Conservation (phyloP, 35 echinoderm and acorn worm genomes). For the Chiridota heheva region DNA sequence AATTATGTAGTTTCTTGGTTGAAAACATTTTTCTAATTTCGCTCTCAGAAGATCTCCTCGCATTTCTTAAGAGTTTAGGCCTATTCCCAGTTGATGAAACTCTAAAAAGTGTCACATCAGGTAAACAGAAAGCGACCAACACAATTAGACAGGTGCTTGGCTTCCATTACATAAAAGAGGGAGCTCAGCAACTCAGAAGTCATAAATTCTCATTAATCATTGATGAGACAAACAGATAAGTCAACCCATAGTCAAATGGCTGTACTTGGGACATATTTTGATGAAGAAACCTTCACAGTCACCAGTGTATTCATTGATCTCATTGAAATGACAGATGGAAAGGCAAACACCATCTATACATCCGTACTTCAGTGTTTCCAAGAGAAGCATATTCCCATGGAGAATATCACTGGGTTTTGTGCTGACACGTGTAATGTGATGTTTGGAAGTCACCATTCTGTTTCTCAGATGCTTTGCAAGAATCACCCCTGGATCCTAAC, state of each 20-base stretch:
- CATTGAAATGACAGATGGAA: conserved; percentile 10
- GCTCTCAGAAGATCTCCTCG: conserved; percentile 11
- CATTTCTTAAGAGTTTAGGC: conserved; percentile 1
- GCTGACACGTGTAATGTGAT: conserved; percentile 30
- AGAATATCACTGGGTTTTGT: conserved; percentile 30
- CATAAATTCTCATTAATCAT: conserved; percentile 14
- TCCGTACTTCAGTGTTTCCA: conserved; percentile 15
- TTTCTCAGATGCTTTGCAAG: neutral
- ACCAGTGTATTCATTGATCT: neutral
- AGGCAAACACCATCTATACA: conserved; percentile 24
- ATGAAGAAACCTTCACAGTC: neutral
- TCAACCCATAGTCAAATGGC: conserved; percentile 43
- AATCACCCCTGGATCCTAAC: conserved; percentile 35
- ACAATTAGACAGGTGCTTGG: conserved; percentile 25
- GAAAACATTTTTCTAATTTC: conserved; percentile 17
- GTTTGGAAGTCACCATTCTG: conserved; percentile 18
- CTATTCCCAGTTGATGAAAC: conserved; percentile 34
- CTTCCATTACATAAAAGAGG: conserved; percentile 29
- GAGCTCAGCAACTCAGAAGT: neutral
- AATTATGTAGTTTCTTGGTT: conserved; percentile 19
- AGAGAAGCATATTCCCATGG: conserved; percentile 21
- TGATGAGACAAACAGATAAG: conserved; percentile 31
- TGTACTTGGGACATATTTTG: conserved; percentile 30
- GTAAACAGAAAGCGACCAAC: conserved; percentile 40
- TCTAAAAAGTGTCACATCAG: conserved; percentile 4